A percentile compares a stretch with the other conserved stretches of the same genome.
Conservation (phyloP, 2,888 invertebrate genomes). For the Baccha elongata region DNA sequence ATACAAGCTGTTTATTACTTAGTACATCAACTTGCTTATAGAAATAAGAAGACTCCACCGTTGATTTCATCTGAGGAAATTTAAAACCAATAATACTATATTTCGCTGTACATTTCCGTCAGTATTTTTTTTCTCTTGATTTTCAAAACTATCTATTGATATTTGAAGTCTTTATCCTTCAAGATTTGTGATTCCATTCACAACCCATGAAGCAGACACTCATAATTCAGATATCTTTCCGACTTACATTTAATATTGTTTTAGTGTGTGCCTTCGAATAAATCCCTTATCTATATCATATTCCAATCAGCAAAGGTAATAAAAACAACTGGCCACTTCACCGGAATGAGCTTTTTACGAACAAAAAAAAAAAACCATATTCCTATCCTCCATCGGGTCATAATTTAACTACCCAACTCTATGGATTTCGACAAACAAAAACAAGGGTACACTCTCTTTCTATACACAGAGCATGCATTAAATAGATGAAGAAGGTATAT, state of each 20-base stretch:
- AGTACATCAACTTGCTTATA: too few relatives aligned
- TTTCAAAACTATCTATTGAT: too few relatives aligned
- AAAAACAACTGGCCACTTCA: conserved; percentile 80
- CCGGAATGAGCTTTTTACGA: conserved; percentile 61
- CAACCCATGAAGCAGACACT: conserved; percentile 39
- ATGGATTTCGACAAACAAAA: conserved; percentile 28
- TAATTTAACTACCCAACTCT: conserved; percentile 50
- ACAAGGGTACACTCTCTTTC: conserved; percentile 16
- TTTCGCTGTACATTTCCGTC: too few relatives aligned
- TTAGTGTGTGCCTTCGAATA: conserved; percentile 55
- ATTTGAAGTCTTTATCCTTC: too few relatives aligned
- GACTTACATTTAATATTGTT: conserved; percentile 24
- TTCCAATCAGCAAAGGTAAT: conserved; percentile 81
- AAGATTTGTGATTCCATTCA: conserved; percentile 41
- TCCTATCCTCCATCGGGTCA: conserved; percentile 64
- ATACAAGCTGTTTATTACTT: too few relatives aligned
- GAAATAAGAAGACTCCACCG: too few relatives aligned
- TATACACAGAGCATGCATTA: conserved; percentile 37
- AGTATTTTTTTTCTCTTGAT: too few relatives aligned
- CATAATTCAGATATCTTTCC: conserved; percentile 53
- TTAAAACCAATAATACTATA: too few relatives aligned
- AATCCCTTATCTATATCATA: conserved; percentile 78
- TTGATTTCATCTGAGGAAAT: too few relatives aligned
- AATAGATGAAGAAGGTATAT: conserved; percentile 33
- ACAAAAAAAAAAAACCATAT: conserved; percentile 38